These are phyloP conservation scores for Peromyscus eremicus DNA, from an alignment of 2,797 vertebrate genomes.

Conservation along the genomic window DNA sequence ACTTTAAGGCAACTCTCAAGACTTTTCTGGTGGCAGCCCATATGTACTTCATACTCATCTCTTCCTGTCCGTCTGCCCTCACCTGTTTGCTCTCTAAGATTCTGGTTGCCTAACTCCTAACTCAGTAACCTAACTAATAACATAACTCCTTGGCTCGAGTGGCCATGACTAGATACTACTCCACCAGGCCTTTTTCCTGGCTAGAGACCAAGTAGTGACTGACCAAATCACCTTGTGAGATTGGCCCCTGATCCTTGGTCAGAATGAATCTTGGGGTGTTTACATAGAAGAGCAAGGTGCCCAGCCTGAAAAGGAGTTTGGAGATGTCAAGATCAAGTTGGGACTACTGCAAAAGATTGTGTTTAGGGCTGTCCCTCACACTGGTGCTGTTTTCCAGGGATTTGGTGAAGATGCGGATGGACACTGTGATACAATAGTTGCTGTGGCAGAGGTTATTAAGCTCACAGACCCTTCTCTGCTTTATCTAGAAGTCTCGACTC, in stretches of 20 bases:
- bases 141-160: not conserved
- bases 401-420: constrained; percentile 93
- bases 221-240: not conserved
- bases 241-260: not conserved
- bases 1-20: not conserved
- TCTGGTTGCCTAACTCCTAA: not conserved
- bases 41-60: not conserved
- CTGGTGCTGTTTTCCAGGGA: constrained; percentile 80
- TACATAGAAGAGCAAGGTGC: not conserved
- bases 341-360: not conserved
- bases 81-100: not conserved
- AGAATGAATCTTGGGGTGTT: not conserved
- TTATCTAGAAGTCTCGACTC: constrained; percentile 96
- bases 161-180: not conserved
- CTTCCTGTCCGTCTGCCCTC: not conserved
- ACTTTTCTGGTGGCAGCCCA: not conserved
- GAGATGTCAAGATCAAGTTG: not conserved
- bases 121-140: no score
- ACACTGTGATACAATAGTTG: constrained; percentile 95
- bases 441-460: constrained; percentile 98
- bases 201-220: not conserved
- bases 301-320: not conserved
- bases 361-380: no score
- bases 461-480: constrained; percentile 97
- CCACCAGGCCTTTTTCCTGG: no score